These are phyloP conservation scores for Haliaeetus albicilla DNA, from an alignment of 2,797 vertebrate species.

Conservation along the genomic window DNA sequence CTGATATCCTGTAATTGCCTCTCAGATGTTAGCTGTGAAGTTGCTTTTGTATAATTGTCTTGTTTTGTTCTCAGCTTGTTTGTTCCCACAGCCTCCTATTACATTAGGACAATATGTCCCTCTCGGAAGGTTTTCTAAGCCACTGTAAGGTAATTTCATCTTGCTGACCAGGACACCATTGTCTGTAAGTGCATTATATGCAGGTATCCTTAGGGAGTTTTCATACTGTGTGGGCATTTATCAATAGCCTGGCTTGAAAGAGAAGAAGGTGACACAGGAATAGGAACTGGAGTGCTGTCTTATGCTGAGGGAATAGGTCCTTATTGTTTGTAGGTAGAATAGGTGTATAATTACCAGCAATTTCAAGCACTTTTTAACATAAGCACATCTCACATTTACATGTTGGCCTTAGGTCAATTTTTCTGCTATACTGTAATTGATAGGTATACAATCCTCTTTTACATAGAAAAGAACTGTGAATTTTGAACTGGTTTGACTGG, in stretches of 20 bases:
- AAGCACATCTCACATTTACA: not conserved
- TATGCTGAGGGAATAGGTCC: not conserved
- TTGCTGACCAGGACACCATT: constrained; percentile 8
- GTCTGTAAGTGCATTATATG: constrained; percentile 1
- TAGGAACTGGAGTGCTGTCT: not conserved
- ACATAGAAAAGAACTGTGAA: not conserved
- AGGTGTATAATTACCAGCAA: not conserved
- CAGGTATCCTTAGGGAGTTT: constrained; percentile 4
- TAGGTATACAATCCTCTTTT: not conserved
- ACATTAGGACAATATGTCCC: constrained; percentile 46
- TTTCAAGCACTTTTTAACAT: not conserved
- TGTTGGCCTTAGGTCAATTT: not conserved
- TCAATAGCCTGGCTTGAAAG: not conserved
- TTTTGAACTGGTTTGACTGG: constrained; percentile 9
- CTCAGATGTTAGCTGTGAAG: constrained; percentile 25
- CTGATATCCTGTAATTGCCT: constrained; percentile 43
- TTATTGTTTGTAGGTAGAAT: not conserved
- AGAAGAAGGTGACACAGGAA: not conserved
- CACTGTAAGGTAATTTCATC: constrained; percentile 46
- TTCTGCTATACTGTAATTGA: not conserved
- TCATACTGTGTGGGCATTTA: not conserved
- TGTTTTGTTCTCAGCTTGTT: constrained; percentile 49
- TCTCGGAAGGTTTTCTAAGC: not conserved
- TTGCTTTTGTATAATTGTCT: constrained; percentile 49
- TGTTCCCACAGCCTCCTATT: constrained; percentile 62